Evolutionary conservation across 2,797 vertebrate genomes (phyloP).

Genomic region (Botia kubotai): DNA sequence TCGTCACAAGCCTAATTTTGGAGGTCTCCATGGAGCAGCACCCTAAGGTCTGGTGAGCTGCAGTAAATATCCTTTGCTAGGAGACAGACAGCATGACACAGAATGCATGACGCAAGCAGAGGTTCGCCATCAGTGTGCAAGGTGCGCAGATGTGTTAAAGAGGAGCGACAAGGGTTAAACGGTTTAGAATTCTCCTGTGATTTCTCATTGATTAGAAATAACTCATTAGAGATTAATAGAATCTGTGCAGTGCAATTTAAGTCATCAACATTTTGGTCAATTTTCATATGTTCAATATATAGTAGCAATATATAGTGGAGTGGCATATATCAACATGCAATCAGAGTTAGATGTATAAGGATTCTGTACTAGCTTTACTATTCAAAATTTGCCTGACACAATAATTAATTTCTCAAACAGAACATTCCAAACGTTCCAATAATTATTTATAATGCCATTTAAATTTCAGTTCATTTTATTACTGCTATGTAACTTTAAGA

Average conservation of each 20-base stretch:
- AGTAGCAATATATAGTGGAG: no score
- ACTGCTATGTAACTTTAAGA: not conserved
- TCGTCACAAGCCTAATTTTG: constrained; percentile 51
- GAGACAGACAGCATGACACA: constrained; percentile 33
- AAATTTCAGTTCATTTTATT: not conserved
- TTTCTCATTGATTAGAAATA: not conserved
- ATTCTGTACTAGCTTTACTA: no score
- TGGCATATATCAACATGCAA: no score
- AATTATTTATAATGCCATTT: no score
- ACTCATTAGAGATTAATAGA: not conserved
- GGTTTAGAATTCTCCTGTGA: not conserved
- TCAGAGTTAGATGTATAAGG: no score
- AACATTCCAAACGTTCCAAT: not conserved
- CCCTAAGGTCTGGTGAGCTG: constrained; percentile 31
- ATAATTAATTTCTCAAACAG: not conserved
- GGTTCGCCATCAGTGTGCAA: not conserved
- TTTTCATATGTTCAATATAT: not conserved
- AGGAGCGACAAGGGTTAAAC: constrained; percentile 38
- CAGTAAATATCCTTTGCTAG: constrained; percentile 32
- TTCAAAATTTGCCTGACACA: not conserved
- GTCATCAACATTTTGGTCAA: not conserved
- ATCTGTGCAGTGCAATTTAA: not conserved
- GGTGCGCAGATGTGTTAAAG: not conserved
- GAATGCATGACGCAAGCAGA: constrained; percentile 12
- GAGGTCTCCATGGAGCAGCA: constrained; percentile 41